phyloP scores from a whole-genome alignment of 2,113 vertebrate species.

The Nothoprocta perdicaria region DNA sequence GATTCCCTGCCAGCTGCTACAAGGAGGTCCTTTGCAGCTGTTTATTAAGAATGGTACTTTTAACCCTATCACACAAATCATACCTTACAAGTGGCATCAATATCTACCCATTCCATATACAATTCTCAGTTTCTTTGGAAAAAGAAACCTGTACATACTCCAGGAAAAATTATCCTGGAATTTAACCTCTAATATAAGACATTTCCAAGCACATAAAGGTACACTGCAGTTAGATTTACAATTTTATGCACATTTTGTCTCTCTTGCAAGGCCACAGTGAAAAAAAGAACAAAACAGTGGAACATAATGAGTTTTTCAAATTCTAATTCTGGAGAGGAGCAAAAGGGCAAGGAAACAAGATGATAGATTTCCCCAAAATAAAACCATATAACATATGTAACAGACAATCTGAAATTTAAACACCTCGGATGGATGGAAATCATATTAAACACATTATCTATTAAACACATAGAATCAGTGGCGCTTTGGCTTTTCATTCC shows the following conservation, averaged over 20 bases:
- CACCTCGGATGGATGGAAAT: neutral
- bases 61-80: too few relatives aligned
- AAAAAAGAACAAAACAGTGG: neutral
- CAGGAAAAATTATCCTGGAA: neutral
- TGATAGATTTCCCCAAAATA: neutral
- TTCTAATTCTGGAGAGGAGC: neutral
- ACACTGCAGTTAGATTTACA: neutral
- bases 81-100: neutral
- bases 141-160: neutral
- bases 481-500: neutral
- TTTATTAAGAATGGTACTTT: too few relatives aligned
- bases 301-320: neutral
- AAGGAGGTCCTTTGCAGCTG: accelerated
- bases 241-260: neutral
- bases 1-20: neutral
- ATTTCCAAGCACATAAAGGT: neutral
- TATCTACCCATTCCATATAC: neutral
- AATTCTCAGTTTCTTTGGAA: neutral
- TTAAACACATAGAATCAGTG: neutral
- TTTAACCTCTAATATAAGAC: neutral
- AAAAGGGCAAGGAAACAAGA: neutral
- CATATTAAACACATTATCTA: neutral
- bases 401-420: neutral
- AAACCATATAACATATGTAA: neutral
- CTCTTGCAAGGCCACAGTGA: neutral